Base-by-base conservation (phyloP, 2,113 vertebrate genomes). In the Phaethon lepturus region DNA sequence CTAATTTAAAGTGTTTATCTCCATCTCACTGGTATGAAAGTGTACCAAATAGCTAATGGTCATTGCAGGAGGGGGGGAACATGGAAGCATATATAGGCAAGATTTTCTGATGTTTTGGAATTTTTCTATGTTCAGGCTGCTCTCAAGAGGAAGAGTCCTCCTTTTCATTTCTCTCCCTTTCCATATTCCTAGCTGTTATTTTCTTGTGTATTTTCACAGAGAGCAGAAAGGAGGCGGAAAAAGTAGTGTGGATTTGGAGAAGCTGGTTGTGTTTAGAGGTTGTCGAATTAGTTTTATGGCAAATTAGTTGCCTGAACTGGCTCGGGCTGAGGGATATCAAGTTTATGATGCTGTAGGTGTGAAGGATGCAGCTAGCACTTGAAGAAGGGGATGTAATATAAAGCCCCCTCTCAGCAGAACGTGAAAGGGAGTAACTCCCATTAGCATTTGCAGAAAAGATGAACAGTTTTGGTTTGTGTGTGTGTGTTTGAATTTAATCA, bases 1-100 rank as follows among this genome's bases (percentile, higher is more conserved):
- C 11, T 25, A 42, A 24, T 64, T 52, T 44, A 29, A 64, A 28
- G 17, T 42, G 28, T 3, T 77, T 76, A 77, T 63, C 9, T 86
- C 20, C 22, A 18, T 20, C 12, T 58, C 33, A 25, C n/a, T 40
- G 6, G 9, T 67, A 22, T 66, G 35, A 60, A 31, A 0, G 0
- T 44, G 6, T 47, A 73, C 26, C 26, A 52, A 90, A 58, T 45
- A 49, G 12, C 52, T 40, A n/a, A 50, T 7, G 59, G 22, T 47
- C 1, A 1, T 8, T 16, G 23, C 2, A 2, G 5, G 6, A 2
- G 4, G 6, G 4, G 17, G 17, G 11, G 4, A 13, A 45, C 28
- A 31, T 33, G 19, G 50, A 50, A 44, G 28, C 24, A 10, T 45
- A 6, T 58, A 45, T 1, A 55, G 35, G 7, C 10, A 17, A 50